A percentile compares a stretch with the other conserved stretches of the same genome.
Evolutionary conservation across 2,888 invertebrate species (phyloP).

Genomic region (Hirtodrosophila histrioides): DNA sequence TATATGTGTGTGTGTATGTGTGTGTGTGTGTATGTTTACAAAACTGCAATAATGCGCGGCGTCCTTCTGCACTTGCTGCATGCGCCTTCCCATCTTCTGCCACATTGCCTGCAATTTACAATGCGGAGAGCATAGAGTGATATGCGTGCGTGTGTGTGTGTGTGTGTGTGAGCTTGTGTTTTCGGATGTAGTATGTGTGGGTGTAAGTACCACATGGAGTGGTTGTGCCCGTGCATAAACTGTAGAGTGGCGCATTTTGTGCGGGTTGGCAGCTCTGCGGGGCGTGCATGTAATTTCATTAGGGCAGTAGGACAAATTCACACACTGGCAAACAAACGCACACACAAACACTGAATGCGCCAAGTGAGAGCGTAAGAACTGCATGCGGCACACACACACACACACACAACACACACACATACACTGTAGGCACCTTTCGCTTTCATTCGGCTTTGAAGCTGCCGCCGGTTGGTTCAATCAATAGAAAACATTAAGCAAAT

Average conservation of each 20-base stretch:
- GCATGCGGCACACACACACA: conserved; percentile 29
- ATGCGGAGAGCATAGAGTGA: conserved; percentile 7
- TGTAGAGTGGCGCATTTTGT: conserved; percentile 44
- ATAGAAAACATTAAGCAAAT: conserved; percentile 12
- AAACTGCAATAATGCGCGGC: conserved; percentile 52
- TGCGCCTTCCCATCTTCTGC: conserved; percentile 1
- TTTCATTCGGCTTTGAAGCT: conserved; percentile 44
- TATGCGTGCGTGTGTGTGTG: background rate
- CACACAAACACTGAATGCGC: conserved; percentile 9
- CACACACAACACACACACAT: background rate
- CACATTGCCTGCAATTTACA: conserved; percentile 11
- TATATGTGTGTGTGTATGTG: conserved; percentile 1
- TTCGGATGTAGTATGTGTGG: conserved; percentile 7
- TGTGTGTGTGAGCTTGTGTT: conserved; percentile 7
- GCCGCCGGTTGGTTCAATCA: conserved; percentile 35
- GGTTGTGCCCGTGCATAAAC: conserved; percentile 52
- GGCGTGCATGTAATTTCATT: conserved; percentile 70
- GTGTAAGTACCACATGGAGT: conserved; percentile 35
- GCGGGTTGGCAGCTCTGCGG: conserved; percentile 54
- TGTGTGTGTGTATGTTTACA: conserved; percentile 34
- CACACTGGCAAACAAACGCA: conserved; percentile 36
- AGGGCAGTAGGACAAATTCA: conserved; percentile 75
- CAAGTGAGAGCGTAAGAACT: conserved; percentile 38
- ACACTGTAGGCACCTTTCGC: conserved; percentile 46
- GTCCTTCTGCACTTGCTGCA: conserved; percentile 30